A percentile compares a stretch with the other conserved stretches of the same genome.
Conservation (phyloP, 1,140 invertebrate species). For the Aphaenogaster rudis region DNA sequence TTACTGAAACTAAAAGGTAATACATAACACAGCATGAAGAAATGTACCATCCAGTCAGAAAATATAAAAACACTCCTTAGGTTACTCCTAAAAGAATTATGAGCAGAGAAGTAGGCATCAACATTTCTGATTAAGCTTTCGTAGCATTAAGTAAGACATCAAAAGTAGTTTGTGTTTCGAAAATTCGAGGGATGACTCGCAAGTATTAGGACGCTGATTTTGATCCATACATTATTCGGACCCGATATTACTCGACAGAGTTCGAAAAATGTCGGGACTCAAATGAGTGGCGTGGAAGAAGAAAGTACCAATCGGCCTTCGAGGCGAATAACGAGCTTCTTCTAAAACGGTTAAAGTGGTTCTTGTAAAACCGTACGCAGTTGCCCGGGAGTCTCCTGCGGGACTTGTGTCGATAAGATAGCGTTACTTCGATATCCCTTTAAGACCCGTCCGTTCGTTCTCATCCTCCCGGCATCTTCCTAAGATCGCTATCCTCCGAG, state of each 20-base stretch:
- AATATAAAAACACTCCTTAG: neutral
- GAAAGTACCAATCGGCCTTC: constrained; percentile 5
- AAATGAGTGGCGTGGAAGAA: constrained; percentile 8
- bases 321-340: constrained; percentile 34
- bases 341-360: constrained; percentile 44
- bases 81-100: neutral
- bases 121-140: neutral
- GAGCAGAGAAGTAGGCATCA: neutral
- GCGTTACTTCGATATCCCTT: constrained; percentile 58
- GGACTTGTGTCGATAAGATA: constrained; percentile 59
- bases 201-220: neutral
- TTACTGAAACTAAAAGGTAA: neutral
- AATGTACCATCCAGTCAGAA: neutral
- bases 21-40: neutral
- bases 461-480: constrained; percentile 47
- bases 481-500: constrained; percentile 63
- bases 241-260: neutral
- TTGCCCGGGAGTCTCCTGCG: constrained; percentile 45
- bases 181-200: neutral
- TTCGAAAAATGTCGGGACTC: constrained; percentile 13
- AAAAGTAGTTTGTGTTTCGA: neutral
- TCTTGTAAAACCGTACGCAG: constrained; percentile 56
- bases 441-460: constrained; percentile 50
- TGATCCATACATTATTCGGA: neutral
- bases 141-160: neutral